Base-by-base conservation (phyloP, 1,140 invertebrate genomes). In the Odontomachus brunneus region DNA sequence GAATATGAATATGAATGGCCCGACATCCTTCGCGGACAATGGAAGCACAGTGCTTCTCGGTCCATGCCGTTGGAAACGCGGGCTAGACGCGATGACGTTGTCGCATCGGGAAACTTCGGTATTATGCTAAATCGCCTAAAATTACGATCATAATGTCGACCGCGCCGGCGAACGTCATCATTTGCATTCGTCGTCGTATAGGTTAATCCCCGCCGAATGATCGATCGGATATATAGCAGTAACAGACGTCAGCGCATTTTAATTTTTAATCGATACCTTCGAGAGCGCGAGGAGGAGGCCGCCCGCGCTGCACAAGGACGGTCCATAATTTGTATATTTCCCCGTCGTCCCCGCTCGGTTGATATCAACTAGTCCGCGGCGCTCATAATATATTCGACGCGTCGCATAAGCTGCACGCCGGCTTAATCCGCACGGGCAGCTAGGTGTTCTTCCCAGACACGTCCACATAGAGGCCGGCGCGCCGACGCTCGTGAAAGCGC, bases 361-460 rank as follows among this genome's bases (percentile, higher is more conserved):
- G 51, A 57, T 69, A 78, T 80, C 44, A 57, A 69, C 62, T 76
- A 67, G 19, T 63, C 14, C 24, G 9, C 38, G 11, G 17, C 53
- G n/a, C 26, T 71, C 9, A 38, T 69, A 78, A 78, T 67, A n/a
- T 55, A 57, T 78, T 78, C 69, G 24, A 63, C 19, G 22, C 3
- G 22, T 26, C 75, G 33, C 49, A 15, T 57, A 78, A 78, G 51
- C 60, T 57, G 62, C 22, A 65, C 17, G 59, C 29, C 26, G n/a
- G 38, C 14, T 78, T 78, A 38, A 69, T 69, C 49, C 33, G 22
- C 33, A 57, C 51, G 63, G 69, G 14, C 67, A 44, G 49, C 51
- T 44, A n/a, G 12, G 12, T 26, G 29, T 44, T 67, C 17, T 67
- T 76, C 48, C 53, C 48, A 49, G n/a, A n/a, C n/a, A n/a, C n/a